Base-by-base conservation (phyloP, 2,113 vertebrate species). In the Myodes glareolus region DNA sequence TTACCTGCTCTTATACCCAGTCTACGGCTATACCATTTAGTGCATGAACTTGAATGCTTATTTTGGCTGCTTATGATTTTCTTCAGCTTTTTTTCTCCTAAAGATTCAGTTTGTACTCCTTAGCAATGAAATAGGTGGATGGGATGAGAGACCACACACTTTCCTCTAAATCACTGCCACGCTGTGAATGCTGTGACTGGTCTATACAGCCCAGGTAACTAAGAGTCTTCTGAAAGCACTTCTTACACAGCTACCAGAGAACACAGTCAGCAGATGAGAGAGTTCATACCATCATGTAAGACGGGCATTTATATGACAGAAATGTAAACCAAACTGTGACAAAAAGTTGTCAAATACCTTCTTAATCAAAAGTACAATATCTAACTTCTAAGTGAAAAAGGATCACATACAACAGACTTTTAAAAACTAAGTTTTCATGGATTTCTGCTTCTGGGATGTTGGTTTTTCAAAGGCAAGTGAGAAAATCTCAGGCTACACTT, bases 111-210 rank as follows among this genome's bases (percentile, higher is more conserved):
- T 61, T 31, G 16, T 25, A 31, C 12, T 65, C 10, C 55, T 61
- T 55, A 33, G 47, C 52, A 19, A 68, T 29, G 11, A 47, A 75
- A 67, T 42, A 29, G 65, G n/a, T 33, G 3, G 72, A 52, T 16
- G 70, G 61, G 9, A 4, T 5, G 50, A 72, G 8, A 5, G 27
- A 29, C 8, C 23, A 29, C 36, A 72, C 65, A 63, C 36, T 31
- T 55, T 84, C 31, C 4, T 73, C 36, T 6, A 67, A 61, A 23
- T 50, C 42, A 5, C 5, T 23, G 21, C 4, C 0, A 8, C 4
- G 2, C 0, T 11, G 33, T 0, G 4, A 75, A n/a, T 4, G 61
- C 61, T 17, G 1, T 7, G 19, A 13, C 27, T 0, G 16, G 27
- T 0, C 55, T 5, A 21, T 58, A 42, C 33, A 50, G 82, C 47